Evolutionary conservation across 2,113 vertebrate genomes (phyloP), one percentile per base, ranked within the genome.

Genomic region (Myrmecobius fasciatus): DNA sequence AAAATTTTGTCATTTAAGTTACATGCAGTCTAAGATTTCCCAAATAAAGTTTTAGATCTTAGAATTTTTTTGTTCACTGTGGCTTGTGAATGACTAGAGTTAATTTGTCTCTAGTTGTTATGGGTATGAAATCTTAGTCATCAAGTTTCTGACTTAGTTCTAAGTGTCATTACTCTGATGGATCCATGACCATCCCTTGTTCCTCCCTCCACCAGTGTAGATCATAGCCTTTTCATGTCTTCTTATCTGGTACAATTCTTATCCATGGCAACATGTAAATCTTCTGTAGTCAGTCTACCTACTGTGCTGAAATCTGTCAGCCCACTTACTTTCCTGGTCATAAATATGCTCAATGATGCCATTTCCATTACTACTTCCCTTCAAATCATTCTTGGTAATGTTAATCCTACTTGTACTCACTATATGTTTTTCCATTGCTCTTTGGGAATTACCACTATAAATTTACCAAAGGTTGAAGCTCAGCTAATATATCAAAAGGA

Each of bases 1-100:
- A 91, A 93, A 95, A 89, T 94, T 93, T 91, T 91, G 67, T 94
- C 93, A 91, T 95, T 96, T 96, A 89, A 94, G 9, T 94, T 97
- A 31, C 88, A 53, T 67, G 91, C 56, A 93, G 75, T 91, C 94
- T 94, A 96, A 96, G 54, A 56, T 95, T 83, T 97, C 96, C 94
- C 92, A 96, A 95, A 93, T 96, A 89, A 93, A 89, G 94, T 28
- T 36, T 43, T 94, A 97, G 97, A 91, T 43, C 46, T 92, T 89
- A 52, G 36, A 54, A 92, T 96, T 89, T 92, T 94, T 92, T 96
- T 46, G 46, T 75, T 96, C 94, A 97, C n/a, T 89, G 90, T 75
- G 89, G 26, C 92, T 96, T 98, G 95, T 93, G 94, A 92, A 47
- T 96, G 88, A 96, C 8, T 94, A 31, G 67, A 94, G 90, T 75